Percentiles rank a stretch among this genome's conserved stretches.
phyloP scores from a whole-genome alignment of 2,113 vertebrate species.

The Rhagologus leucostigma region DNA sequence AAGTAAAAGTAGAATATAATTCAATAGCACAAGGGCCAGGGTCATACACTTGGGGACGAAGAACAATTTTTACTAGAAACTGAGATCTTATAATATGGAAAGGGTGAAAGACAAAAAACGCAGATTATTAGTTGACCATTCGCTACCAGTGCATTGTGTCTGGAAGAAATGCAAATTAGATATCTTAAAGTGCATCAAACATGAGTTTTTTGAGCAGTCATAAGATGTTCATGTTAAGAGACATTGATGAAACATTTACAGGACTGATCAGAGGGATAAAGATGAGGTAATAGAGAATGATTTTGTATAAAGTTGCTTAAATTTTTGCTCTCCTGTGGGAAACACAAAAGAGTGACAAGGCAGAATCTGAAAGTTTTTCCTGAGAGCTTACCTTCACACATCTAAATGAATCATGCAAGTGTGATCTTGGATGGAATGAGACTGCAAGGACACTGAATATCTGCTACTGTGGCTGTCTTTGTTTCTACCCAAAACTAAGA shows the following conservation, averaged over 20 bases:
- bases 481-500: not conserved
- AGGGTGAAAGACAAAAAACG: not conserved
- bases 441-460: not conserved
- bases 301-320: not conserved
- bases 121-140: not conserved
- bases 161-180: not conserved
- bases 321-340: not conserved
- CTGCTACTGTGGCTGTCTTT: not conserved
- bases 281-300: not conserved
- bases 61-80: not conserved
- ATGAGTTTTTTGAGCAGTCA: not conserved
- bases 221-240: not conserved
- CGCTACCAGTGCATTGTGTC: not conserved
- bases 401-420: not conserved
- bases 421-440: not conserved
- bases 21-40: not conserved
- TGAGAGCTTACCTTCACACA: not conserved
- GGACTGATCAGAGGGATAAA: not conserved
- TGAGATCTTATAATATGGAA: not conserved
- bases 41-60: not conserved
- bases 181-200: not conserved
- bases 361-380: not conserved
- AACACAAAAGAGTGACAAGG: not conserved
- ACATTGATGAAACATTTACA: not conserved
- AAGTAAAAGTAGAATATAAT: not conserved